Evolutionary conservation across 2,888 invertebrate genomes (phyloP).

Genomic region (Prionchulus punctatus): DNA sequence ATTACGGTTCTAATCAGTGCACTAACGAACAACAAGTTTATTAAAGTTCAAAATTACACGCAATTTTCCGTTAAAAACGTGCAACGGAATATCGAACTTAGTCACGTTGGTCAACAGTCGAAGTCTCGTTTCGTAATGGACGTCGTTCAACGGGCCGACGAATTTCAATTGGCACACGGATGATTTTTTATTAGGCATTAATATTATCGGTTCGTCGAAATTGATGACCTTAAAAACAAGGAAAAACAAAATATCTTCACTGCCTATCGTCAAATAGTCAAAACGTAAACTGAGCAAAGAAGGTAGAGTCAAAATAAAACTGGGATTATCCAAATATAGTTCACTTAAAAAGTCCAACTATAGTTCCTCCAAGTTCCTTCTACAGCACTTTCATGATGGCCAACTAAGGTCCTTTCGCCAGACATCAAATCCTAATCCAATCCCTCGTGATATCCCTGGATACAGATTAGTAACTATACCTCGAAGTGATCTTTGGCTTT

Average conservation of each 20-base stretch:
- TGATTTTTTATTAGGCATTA: background rate
- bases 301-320: no score
- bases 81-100: conserved; percentile 50
- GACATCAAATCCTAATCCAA: no score
- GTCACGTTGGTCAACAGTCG: conserved; percentile 57
- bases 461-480: background rate
- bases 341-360: no score
- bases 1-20: background rate
- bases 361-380: no score
- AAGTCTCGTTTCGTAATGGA: conserved; percentile 35
- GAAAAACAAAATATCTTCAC: background rate
- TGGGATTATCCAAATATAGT: no score
- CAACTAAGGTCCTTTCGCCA: no score
- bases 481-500: background rate
- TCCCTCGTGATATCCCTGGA: no score
- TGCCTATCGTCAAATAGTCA: background rate
- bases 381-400: no score
- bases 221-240: background rate
- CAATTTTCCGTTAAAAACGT: conserved; percentile 56
- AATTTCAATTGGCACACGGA: background rate
- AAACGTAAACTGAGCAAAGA: no score
- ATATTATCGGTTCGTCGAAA: background rate
- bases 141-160: background rate
- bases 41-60: conserved; percentile 42
- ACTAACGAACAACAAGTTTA: conserved; percentile 9